Base-by-base conservation (phyloP, 1,140 invertebrate genomes). In the Eueides isabella region DNA sequence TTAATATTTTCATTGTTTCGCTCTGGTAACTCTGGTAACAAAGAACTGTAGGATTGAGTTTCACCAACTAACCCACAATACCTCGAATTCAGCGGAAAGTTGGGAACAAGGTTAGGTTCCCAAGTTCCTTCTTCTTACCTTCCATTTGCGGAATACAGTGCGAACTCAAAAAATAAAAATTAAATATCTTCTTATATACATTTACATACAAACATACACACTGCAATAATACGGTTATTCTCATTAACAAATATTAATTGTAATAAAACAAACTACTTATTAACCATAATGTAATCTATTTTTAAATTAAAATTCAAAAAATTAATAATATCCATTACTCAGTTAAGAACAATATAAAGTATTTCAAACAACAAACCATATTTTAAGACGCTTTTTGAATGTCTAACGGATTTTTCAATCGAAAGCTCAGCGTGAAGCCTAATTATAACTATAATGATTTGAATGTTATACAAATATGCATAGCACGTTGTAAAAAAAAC, bases 401-500 rank as follows among this genome's bases (percentile, higher is more conserved):
- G 76, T 66, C 66, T 76, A 70, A 63, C 71, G 84, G 80, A 84
- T 85, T 90, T 88, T 90, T 90, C 86, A 90, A 90, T 90, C 85
- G 84, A 38, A 78, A 6, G 68, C 88, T 29, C 88, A 90, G 87
- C 83, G 62, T 85, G 88, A 73, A 19, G 65, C 79, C 83, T 85
- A 85, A 88, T 88, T 87, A 90, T 82, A 86, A 79, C 72, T 83
- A 85, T 88, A 88, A 88, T 86, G 84, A 87, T 74, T 82, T 77
- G 77, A 65, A 76, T 80, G 68, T 71, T 80, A 71, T 70, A 68
- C 35, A 79, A 33, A 74, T 79, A 77, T 80, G 72, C 71, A 79
- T 84, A 81, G 78, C 75, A 75, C 64, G 74, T 76, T 79, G 12
- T 55, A 23, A 55, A 19, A 55, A 55, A 55, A 55, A 23, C 9